A percentile compares a stretch with the other conserved stretches of the same genome.
Conservation (phyloP, 1,140 invertebrate species). For the Rhyacophila brunnea region DNA sequence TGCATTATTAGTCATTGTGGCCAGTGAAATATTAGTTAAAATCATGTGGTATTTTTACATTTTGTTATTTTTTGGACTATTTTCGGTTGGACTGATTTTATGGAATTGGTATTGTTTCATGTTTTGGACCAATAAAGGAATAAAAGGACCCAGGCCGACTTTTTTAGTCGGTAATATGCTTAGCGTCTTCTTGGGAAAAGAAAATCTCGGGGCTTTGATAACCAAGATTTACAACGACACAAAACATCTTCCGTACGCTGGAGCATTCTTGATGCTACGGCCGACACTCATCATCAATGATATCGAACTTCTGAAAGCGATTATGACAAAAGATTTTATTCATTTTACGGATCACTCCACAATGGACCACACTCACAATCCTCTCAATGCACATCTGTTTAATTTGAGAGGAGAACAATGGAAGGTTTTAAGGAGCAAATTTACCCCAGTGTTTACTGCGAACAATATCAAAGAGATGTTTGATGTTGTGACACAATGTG, state of each 20-base stretch:
- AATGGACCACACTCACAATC: conserved; percentile 51
- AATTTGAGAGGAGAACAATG: conserved; percentile 50
- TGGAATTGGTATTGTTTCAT: conserved; percentile 8
- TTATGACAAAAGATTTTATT: conserved; percentile 60
- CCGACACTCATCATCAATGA: conserved; percentile 53
- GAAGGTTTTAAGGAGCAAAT: conserved; percentile 50
- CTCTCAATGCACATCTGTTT: conserved; percentile 54
- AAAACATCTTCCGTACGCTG: conserved; percentile 20
- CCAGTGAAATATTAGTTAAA: no score
- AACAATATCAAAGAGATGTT: conserved; percentile 55
- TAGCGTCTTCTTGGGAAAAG: background rate
- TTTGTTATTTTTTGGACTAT: no score
- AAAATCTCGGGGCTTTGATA: background rate
- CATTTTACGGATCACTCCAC: conserved; percentile 42
- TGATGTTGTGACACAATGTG: conserved; percentile 10
- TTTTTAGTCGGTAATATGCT: conserved; percentile 32
- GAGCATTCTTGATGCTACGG: conserved; percentile 42
- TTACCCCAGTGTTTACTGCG: conserved; percentile 57
- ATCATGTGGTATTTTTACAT: no score
- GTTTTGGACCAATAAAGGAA: conserved; percentile 25
- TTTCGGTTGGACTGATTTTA: background rate
- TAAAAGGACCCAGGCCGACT: conserved; percentile 8
- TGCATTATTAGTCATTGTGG: no score
- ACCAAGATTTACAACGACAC: conserved; percentile 14
- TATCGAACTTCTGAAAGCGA: conserved; percentile 41